Base-by-base conservation (phyloP, 2,113 vertebrate genomes). In the Ciconia stormi region DNA sequence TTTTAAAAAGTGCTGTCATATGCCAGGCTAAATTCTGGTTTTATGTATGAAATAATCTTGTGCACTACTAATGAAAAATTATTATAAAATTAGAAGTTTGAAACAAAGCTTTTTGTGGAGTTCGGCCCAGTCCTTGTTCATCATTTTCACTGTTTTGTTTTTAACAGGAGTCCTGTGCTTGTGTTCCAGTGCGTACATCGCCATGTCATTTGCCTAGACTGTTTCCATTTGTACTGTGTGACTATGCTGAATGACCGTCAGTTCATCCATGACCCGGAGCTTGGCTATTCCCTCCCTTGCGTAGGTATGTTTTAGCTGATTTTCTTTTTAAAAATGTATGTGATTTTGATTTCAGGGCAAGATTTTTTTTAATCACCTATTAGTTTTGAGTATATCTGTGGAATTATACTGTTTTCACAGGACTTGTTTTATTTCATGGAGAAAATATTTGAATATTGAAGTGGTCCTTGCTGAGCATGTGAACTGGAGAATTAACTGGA, bases 131-230 rank as follows among this genome's bases (percentile, higher is more conserved):
- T 61, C n/a, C 25, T 87, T 40, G 7, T 21, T 93, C 18, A 55
- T 47, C 1, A 10, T 61, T 91, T 81, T 82, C 26, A 4, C 10
- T 70, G 3, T 80, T 83, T 55, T 69, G 20, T 82, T 87, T 65
- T 50, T 13, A 18, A 71, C 95, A 99, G 99, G 98, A 99, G 96
- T 50, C 98, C 99, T 3, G 99, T 99, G 69, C 97, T 99, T 92
- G 98, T 99, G 76, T 99, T 99, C 96, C 98, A 98, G 82, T 99
- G 99, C 32, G 46, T 92, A 0, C 97, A 98, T 77, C 99, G 98
- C 82, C 99, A 99, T 14, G 99, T 99, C 84, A 99, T 99, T 91
- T 99, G 99, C 96, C 88, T 99, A 14, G 99, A 99, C 93, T 99
- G 99, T 82, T 99, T 99, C 98, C 98, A 98, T 61, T 50, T 98